Percentiles rank a stretch among this genome's conserved stretches.
Evolutionary conservation across 30 jellyfish, hydroid and myxozoan genomes (phyloP).

Genomic region (Turritopsis rubra): DNA sequence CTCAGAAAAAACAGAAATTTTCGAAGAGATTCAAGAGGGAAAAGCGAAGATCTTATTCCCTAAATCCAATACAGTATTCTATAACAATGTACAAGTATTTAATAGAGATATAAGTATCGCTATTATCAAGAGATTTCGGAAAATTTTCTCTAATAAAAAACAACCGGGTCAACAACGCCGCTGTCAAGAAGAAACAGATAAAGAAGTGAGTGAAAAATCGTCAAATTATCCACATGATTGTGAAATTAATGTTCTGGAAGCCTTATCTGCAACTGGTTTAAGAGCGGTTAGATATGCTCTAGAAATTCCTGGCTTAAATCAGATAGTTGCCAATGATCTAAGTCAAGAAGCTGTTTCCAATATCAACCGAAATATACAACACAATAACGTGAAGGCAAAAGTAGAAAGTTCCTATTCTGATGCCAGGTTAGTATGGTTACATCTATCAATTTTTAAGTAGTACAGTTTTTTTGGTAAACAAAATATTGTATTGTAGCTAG

Average conservation of each 20-base stretch:
- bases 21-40: slow-evolving; percentile 69
- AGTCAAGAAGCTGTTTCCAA: slow-evolving; percentile 71
- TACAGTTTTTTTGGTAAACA: background rate
- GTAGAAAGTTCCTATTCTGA: slow-evolving; percentile 49
- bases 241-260: slow-evolving; percentile 55
- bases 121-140: slow-evolving; percentile 43
- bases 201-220: background rate
- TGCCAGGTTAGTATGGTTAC: slow-evolving; percentile 61
- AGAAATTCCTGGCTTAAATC: slow-evolving; percentile 49
- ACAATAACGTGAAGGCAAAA: slow-evolving; percentile 42
- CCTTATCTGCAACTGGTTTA: slow-evolving; percentile 95
- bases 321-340: slow-evolving; percentile 74
- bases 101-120: slow-evolving; percentile 84
- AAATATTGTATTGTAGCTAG: too few species aligned
- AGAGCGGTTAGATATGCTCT: slow-evolving; percentile 82
- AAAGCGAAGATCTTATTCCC: slow-evolving; percentile 71
- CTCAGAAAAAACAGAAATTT: background rate
- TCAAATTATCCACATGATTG: background rate
- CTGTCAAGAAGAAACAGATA: background rate
- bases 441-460: background rate
- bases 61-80: slow-evolving; percentile 52
- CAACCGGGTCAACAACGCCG: background rate
- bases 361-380: slow-evolving; percentile 47
- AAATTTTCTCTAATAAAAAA: background rate
- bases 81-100: slow-evolving; percentile 89